phyloP scores from a whole-genome alignment of 2,113 vertebrate species.

The Aleadryas rufinucha region DNA sequence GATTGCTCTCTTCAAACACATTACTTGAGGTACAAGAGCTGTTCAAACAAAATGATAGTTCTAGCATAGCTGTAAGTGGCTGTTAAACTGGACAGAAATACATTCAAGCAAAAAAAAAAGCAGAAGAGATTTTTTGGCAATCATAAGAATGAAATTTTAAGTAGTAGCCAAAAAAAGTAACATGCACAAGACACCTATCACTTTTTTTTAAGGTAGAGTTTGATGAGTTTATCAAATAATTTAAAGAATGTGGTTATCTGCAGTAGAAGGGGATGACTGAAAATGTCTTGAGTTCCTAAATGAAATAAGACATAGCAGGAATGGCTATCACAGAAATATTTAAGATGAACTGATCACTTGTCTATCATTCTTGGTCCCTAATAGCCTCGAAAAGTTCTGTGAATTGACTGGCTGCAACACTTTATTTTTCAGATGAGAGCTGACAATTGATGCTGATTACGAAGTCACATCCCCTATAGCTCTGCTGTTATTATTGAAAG shows the following conservation, averaged over 20 bases:
- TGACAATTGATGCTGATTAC: neutral
- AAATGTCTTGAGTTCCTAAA: neutral
- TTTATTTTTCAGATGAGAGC: neutral
- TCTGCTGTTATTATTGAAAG: neutral
- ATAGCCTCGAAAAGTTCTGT: neutral
- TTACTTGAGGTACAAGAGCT: neutral
- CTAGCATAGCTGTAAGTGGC: neutral
- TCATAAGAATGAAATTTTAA: neutral
- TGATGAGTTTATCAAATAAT: neutral
- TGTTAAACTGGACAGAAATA: neutral
- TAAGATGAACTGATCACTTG: neutral
- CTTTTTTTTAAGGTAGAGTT: neutral
- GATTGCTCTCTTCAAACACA: neutral
- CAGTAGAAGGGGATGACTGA: neutral
- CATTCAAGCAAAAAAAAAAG: neutral
- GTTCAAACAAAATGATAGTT: neutral
- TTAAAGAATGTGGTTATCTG: neutral
- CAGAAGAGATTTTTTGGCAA: neutral
- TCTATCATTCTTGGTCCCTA: neutral
- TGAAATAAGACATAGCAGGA: neutral
- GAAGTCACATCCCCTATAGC: neutral
- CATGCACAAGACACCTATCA: neutral
- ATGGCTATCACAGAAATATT: neutral
- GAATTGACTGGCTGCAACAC: neutral
- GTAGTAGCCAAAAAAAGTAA: neutral